These are phyloP conservation scores for Tineola bisselliella DNA, from an alignment of 2,888 invertebrate species.

Conservation along the genomic window DNA sequence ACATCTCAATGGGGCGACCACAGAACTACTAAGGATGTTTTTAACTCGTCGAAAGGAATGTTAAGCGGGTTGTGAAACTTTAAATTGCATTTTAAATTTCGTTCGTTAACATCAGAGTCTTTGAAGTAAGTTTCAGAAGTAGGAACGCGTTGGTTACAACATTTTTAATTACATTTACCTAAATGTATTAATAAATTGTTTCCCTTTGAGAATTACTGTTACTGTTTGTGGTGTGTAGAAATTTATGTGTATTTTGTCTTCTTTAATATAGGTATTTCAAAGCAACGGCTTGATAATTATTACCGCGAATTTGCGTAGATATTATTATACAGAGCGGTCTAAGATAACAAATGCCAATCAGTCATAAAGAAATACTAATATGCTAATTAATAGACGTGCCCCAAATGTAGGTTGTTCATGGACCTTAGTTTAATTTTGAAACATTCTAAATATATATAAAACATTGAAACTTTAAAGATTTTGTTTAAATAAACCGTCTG, in stretches of 20 bases:
- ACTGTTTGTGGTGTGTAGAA: neutral
- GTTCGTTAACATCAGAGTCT: conserved; percentile 41
- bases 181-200: neutral
- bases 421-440: no score
- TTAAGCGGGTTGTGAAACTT: conserved; percentile 52
- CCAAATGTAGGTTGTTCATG: no score
- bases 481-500: no score
- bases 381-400: no score
- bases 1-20: conserved; percentile 25
- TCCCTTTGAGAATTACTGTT: neutral
- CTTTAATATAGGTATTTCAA: no score
- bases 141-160: neutral
- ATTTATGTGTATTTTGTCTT: neutral
- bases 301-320: no score
- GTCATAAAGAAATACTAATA: no score
- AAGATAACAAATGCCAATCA: no score
- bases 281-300: no score
- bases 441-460: no score
- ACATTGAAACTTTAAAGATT: no score
- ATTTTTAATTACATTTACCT: conserved; percentile 3
- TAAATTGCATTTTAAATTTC: conserved; percentile 63
- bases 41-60: conserved; percentile 51
- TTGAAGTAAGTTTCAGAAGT: conserved; percentile 2
- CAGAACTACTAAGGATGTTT: conserved; percentile 32
- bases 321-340: no score